Evolutionary conservation across 2,888 invertebrate species (phyloP).

Genomic region (Thalpophila matura): DNA sequence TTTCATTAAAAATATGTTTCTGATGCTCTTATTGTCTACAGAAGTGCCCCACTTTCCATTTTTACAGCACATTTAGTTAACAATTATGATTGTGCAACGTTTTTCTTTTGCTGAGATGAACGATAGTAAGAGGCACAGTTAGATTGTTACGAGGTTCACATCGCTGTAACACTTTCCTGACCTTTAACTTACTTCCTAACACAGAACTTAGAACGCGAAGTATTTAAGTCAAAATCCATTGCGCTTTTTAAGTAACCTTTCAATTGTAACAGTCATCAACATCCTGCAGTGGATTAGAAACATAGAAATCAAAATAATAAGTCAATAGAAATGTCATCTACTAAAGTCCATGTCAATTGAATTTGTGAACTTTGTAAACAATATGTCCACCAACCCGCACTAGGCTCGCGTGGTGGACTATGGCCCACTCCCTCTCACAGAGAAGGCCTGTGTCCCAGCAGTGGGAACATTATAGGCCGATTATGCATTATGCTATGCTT

Average conservation of each 20-base stretch:
- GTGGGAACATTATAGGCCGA: no score
- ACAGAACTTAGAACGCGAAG: constrained; percentile 27
- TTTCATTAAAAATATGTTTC: neutral
- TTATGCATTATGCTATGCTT: no score
- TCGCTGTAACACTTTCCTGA: constrained; percentile 35
- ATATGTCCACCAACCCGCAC: no score
- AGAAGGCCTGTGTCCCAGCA: no score
- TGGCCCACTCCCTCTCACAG: no score
- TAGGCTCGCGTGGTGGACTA: no score
- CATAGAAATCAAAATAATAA: no score
- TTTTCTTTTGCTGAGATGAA: constrained; percentile 30
- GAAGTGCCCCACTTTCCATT: constrained; percentile 21
- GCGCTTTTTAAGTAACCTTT: constrained; percentile 41
- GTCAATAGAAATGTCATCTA: no score
- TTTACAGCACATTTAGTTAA: constrained; percentile 12
- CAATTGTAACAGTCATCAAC: constrained; percentile 2
- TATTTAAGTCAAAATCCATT: constrained; percentile 36
- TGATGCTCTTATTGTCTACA: constrained; percentile 4
- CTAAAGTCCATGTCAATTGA: no score
- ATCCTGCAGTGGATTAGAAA: constrained; percentile 14
- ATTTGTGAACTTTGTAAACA: no score
- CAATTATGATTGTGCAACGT: constrained; percentile 45
- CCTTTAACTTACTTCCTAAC: constrained; percentile 48
- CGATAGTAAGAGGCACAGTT: constrained; percentile 9
- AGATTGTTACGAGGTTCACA: constrained; percentile 31